phyloP scores from a whole-genome alignment of 2,888 invertebrate species.

The Trissolcus brochymenae region DNA sequence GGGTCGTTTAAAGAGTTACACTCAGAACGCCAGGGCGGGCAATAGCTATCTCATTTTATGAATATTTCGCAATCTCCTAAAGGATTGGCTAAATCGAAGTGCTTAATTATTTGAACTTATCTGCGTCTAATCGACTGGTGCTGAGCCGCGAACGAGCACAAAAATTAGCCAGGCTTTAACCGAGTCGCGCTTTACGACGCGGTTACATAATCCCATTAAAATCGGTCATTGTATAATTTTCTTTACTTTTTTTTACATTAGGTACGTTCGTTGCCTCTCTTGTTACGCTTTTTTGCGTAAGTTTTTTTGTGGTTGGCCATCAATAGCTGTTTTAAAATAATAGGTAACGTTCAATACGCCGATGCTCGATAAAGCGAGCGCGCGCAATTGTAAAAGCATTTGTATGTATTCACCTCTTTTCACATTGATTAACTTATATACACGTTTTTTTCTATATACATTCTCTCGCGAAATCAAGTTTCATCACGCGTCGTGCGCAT shows the following conservation, averaged over 20 bases:
- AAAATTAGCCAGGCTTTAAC: slow-evolving; percentile 54
- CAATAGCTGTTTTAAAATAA: slow-evolving; percentile 48
- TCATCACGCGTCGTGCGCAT: no score
- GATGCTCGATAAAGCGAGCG: neutral
- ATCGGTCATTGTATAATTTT: slow-evolving; percentile 56
- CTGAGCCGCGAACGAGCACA: slow-evolving; percentile 46
- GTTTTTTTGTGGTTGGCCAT: slow-evolving; percentile 36
- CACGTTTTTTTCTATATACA: neutral
- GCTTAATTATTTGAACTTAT: slow-evolving; percentile 51
- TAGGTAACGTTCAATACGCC: slow-evolving; percentile 24
- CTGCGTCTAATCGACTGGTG: slow-evolving; percentile 47
- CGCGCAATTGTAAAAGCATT: no score
- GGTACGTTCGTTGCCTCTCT: slow-evolving; percentile 3
- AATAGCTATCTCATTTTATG: slow-evolving; percentile 44
- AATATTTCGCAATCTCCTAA: slow-evolving; percentile 39
- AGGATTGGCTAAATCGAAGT: slow-evolving; percentile 48
- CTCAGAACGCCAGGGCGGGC: slow-evolving; percentile 26
- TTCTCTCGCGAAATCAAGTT: no score
- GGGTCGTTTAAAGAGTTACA: slow-evolving; percentile 49
- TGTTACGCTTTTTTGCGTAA: slow-evolving; percentile 2
- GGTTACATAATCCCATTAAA: slow-evolving; percentile 54
- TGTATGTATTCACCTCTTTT: no score
- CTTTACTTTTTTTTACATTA: slow-evolving; percentile 44
- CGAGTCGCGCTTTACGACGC: slow-evolving; percentile 42
- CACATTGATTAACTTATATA: neutral